Percentiles rank a stretch among this genome's conserved stretches.
Conservation (phyloP, 1,140 invertebrate species). For the Brachionus plicatilis region DNA sequence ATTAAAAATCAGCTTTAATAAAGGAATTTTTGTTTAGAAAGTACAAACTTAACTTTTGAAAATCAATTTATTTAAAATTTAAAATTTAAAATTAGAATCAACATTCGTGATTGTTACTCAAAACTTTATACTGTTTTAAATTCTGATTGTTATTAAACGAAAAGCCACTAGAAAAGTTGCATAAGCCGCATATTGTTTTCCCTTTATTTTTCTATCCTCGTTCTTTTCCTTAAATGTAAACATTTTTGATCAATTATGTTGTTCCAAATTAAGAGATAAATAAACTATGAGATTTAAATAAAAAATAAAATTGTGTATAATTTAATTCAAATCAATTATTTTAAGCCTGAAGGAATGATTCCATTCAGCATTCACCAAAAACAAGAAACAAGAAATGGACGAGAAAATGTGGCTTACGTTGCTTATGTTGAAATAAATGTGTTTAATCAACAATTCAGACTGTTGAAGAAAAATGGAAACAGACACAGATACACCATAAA, state of each 20-base stretch:
- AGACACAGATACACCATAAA: not conserved
- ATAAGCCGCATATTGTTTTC: not conserved
- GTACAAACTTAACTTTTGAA: too few species aligned
- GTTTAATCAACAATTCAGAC: not conserved
- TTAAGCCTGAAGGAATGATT: not conserved
- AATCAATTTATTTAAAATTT: not conserved
- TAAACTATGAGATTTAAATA: too few species aligned
- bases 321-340: not conserved
- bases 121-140: not conserved
- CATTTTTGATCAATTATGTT: too few species aligned
- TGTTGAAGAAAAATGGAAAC: not conserved
- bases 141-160: not conserved
- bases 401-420: not conserved
- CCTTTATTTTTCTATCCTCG: too few species aligned
- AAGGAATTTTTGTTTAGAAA: too few species aligned
- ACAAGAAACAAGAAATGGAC: conserved; percentile 6
- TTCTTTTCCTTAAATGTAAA: too few species aligned
- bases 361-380: conserved; percentile 21
- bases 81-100: not conserved
- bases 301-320: too few species aligned
- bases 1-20: too few species aligned
- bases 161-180: not conserved
- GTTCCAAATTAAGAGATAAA: too few species aligned
- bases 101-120: not conserved
- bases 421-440: conserved; percentile 18